Percentiles rank a stretch among this genome's conserved stretches.
Conservation (phyloP, 2,888 invertebrate species). For the Synanthedon andrenaeformis region DNA sequence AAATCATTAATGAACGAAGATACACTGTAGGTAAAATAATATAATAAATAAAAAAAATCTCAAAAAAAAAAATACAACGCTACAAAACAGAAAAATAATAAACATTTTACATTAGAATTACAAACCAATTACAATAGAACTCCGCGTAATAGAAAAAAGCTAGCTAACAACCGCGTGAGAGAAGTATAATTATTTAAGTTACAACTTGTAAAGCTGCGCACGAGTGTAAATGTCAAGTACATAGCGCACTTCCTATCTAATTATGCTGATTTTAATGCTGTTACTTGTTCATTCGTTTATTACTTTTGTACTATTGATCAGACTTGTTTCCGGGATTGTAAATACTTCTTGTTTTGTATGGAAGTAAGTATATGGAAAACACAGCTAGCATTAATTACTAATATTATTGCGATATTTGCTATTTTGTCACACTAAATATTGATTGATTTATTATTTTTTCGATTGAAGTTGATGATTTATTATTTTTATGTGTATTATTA, state of each 20-base stretch:
- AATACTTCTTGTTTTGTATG: not conserved
- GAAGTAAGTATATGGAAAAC: no score
- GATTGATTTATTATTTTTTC: no score
- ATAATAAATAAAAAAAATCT: no score
- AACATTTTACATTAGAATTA: not conserved
- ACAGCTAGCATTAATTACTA: no score
- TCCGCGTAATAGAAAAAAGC: slow-evolving; percentile 1
- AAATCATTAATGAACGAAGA: no score
- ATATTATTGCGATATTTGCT: no score
- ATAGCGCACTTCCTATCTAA: slow-evolving; percentile 22
- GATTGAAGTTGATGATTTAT: no score
- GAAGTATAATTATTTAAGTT: not conserved
- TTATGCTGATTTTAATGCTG: slow-evolving; percentile 13
- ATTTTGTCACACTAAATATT: no score
- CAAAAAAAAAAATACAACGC: no score
- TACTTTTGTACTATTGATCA: not conserved
- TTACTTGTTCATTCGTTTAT: not conserved
- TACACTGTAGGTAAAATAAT: no score
- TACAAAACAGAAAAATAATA: no score
- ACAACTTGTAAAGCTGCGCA: not conserved
- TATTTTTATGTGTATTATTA: no score
- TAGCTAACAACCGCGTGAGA: slow-evolving; percentile 6
- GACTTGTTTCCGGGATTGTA: slow-evolving; percentile 1
- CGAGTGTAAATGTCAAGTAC: slow-evolving; percentile 34
- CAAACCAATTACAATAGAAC: slow-evolving; percentile 2